These are phyloP conservation scores for Atrina japonica DNA, from an alignment of 2,888 invertebrate species.

Conservation along the genomic window DNA sequence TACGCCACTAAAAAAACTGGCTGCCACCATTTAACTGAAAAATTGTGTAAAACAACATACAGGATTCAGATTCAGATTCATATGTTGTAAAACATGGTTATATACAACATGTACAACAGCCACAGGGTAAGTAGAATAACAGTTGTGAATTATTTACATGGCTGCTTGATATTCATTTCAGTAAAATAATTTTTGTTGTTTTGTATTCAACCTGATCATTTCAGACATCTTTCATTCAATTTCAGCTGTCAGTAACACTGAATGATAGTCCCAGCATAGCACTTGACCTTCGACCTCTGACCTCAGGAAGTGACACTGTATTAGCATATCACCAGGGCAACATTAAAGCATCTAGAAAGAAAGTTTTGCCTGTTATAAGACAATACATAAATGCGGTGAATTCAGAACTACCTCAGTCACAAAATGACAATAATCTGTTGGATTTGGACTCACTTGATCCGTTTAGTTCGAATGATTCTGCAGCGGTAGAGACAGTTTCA, in stretches of 20 bases:
- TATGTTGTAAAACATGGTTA: no score
- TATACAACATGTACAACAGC: no score
- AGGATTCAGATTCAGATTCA: no score
- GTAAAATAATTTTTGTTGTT: no score
- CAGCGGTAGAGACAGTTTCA: background rate
- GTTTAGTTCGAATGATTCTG: no score
- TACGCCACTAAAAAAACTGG: no score
- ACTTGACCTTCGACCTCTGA: constrained; percentile 62
- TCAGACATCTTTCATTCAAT: constrained; percentile 12
- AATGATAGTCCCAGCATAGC: constrained; percentile 56
- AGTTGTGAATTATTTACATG: no score
- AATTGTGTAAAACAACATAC: no score
- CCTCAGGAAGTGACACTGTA: background rate
- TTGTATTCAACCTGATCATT: no score
- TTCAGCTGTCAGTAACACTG: constrained; percentile 71
- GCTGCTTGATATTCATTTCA: no score
- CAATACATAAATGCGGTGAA: constrained; percentile 56
- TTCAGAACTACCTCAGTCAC: background rate
- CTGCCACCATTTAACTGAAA: no score
- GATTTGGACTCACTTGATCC: constrained; percentile 15
- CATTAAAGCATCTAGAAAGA: constrained; percentile 75
- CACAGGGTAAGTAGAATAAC: no score
- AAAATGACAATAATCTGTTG: constrained; percentile 9
- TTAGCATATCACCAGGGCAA: constrained; percentile 74
- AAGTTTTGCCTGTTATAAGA: constrained; percentile 75